Evolutionary conservation across 1,140 invertebrate genomes (phyloP).

Genomic region (Phymastichus coffea): DNA sequence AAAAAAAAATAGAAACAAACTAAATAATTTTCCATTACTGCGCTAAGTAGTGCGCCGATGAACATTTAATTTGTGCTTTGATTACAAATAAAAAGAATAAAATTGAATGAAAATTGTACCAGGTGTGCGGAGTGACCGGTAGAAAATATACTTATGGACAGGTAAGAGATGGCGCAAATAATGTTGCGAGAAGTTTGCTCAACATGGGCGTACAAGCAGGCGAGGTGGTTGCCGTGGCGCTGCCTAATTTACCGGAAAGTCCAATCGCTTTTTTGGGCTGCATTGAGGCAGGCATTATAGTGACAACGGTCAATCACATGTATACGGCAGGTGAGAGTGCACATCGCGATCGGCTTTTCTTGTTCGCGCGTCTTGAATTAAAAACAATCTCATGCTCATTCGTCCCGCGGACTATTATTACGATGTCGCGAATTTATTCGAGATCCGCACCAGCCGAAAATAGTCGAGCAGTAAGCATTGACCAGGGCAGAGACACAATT

Average conservation of each 20-base stretch:
- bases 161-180: constrained; percentile 63
- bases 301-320: constrained; percentile 77
- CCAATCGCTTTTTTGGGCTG: constrained; percentile 67
- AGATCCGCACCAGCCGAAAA: too few relatives aligned
- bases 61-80: neutral
- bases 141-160: constrained; percentile 71
- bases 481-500: too few relatives aligned
- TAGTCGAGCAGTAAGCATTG: too few relatives aligned
- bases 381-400: too few relatives aligned
- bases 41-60: too few relatives aligned
- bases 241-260: constrained; percentile 80
- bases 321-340: constrained; percentile 74
- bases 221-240: constrained; percentile 69
- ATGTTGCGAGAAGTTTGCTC: constrained; percentile 68
- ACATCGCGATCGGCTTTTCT: constrained; percentile 6
- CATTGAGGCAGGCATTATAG: constrained; percentile 67
- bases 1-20: too few relatives aligned
- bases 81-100: neutral
- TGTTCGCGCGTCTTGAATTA: neutral
- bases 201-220: constrained; percentile 67
- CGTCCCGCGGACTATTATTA: too few relatives aligned
- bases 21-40: too few relatives aligned
- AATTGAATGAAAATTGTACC: constrained; percentile 8
- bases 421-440: too few relatives aligned
- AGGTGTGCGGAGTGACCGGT: constrained; percentile 72